phyloP scores from a whole-genome alignment of 2,797 vertebrate genomes.

The Sebastes ruberrimus region DNA sequence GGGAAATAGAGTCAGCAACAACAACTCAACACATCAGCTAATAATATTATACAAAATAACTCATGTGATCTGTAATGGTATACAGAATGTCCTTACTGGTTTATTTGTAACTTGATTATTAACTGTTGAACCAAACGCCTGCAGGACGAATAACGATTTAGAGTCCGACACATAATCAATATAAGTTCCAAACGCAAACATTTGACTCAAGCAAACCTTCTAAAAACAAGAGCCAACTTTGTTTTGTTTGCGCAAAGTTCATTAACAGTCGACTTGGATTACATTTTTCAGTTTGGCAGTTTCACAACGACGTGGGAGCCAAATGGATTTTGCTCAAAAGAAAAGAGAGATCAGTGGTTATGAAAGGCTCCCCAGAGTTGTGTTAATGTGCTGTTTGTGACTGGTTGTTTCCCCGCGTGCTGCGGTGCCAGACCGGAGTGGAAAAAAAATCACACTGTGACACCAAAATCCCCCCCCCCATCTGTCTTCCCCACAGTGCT shows the following conservation, averaged over 20 bases:
- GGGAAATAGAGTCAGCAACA: constrained; percentile 27
- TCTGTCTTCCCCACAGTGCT: constrained; percentile 81
- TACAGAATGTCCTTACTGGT: not conserved
- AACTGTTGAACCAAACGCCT: not conserved
- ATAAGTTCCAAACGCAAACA: not conserved
- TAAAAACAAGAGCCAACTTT: not conserved
- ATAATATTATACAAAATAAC: constrained; percentile 8
- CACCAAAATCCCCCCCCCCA: constrained; percentile 18
- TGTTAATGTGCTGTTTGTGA: constrained; percentile 14
- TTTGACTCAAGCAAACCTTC: not conserved
- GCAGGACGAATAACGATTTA: not conserved
- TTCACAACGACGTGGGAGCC: constrained; percentile 3
- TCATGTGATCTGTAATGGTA: not conserved
- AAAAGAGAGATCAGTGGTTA: constrained; percentile 1
- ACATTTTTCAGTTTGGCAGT: constrained; percentile 22
- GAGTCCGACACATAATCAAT: constrained; percentile 15
- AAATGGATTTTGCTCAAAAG: constrained; percentile 20
- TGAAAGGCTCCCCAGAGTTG: constrained; percentile 11
- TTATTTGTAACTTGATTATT: constrained; percentile 19
- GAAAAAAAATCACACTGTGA: constrained; percentile 27
- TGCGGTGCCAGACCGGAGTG: not conserved
- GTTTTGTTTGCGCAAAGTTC: constrained; percentile 11
- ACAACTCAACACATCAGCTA: constrained; percentile 14
- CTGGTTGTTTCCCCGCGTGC: constrained; percentile 24
- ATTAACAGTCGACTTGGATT: constrained; percentile 11